These are phyloP conservation scores for Trididemnum miniatum DNA, from an alignment of 23 tunicate genomes.

Conservation along the genomic window DNA sequence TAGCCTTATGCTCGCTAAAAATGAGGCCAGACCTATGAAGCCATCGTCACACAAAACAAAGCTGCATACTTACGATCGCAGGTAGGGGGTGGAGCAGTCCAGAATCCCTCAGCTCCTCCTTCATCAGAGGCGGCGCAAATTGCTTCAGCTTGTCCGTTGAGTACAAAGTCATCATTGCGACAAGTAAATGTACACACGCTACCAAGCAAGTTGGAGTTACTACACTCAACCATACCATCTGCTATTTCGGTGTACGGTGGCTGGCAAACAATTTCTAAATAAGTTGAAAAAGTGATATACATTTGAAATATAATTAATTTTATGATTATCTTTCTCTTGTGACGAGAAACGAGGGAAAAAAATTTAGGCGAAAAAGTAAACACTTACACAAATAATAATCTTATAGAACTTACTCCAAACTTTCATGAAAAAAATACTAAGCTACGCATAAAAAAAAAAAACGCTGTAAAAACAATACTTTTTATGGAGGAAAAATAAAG, in stretches of 20 bases:
- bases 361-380: no score
- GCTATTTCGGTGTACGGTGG: constrained; percentile 20
- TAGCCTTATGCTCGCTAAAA: no score
- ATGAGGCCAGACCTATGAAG: no score
- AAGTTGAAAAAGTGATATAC: no score
- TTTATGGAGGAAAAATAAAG: no score
- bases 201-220: neutral
- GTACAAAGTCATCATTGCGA: neutral
- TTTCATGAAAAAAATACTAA: neutral
- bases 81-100: constrained; percentile 48
- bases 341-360: no score
- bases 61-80: constrained; percentile 46
- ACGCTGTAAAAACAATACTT: no score
- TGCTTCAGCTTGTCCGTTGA: neutral
- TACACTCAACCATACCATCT: constrained; percentile 26
- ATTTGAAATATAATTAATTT: no score
- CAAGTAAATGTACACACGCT: constrained; percentile 30
- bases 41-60: no score
- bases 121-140: constrained; percentile 29
- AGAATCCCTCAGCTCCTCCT: constrained; percentile 45
- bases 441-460: neutral
- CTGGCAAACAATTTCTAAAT: constrained; percentile 12
- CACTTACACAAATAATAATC: no score
- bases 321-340: no score
- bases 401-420: no score